Evolutionary conservation across 1,140 invertebrate genomes (phyloP).

Genomic region (Ceratina japonica): DNA sequence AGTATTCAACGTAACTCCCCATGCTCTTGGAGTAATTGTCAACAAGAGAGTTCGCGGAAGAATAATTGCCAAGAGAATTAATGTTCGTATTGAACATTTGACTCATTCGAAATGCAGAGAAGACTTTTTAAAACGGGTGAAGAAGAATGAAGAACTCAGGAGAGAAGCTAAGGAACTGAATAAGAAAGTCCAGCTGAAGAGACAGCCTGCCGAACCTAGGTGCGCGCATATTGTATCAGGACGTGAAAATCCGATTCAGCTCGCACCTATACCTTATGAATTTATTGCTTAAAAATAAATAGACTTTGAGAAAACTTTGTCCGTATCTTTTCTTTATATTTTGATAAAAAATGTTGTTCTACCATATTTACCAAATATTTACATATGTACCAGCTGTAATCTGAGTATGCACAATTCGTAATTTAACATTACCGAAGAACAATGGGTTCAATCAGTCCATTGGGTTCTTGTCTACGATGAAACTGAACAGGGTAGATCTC

Average conservation of each 20-base stretch:
- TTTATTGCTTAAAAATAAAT: too few relatives aligned
- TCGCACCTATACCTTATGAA: conserved; percentile 97
- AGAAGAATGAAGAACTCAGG: conserved; percentile 91
- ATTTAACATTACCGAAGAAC: too few relatives aligned
- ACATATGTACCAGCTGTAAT: too few relatives aligned
- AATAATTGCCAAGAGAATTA: conserved; percentile 97
- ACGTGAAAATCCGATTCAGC: conserved; percentile 87
- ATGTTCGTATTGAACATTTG: conserved; percentile 98
- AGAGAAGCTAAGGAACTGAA: conserved; percentile 91
- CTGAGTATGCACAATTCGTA: too few relatives aligned
- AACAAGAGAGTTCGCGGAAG: conserved; percentile 97
- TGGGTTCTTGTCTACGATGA: too few relatives aligned
- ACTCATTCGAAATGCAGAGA: conserved; percentile 97
- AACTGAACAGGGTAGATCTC: too few relatives aligned
- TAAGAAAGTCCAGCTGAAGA: conserved; percentile 86
- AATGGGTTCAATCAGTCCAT: too few relatives aligned
- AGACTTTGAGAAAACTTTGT: too few relatives aligned
- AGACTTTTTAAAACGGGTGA: conserved; percentile 96
- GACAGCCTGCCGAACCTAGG: conserved; percentile 92
- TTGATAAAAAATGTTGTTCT: too few relatives aligned
- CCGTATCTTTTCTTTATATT: too few relatives aligned
- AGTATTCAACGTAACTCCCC: conserved; percentile 98
- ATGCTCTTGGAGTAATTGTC: conserved; percentile 99
- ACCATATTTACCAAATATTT: too few relatives aligned
- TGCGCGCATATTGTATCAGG: conserved; percentile 93